Percentiles rank a stretch among this genome's conserved stretches.
Evolutionary conservation across 1,140 invertebrate species (phyloP).

Genomic region (Lepeophtheirus salmonis): DNA sequence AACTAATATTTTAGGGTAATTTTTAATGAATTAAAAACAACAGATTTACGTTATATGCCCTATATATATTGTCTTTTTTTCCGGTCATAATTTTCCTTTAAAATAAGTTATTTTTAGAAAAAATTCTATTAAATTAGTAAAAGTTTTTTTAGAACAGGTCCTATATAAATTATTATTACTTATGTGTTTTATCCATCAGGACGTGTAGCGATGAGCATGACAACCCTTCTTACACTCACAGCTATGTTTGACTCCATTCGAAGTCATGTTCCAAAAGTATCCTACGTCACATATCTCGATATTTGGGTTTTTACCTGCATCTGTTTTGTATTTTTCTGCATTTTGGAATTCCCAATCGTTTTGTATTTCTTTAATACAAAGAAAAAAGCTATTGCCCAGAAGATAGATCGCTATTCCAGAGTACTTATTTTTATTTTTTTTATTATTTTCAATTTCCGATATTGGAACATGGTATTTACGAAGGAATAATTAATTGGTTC

Average conservation of each 20-base stretch:
- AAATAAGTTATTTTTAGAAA: no score
- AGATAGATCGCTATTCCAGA: background rate
- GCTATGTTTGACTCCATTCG: constrained; percentile 12
- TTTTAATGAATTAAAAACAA: no score
- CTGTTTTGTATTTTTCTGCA: constrained; percentile 3
- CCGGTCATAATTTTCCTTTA: no score
- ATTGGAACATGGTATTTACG: background rate
- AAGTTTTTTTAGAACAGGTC: no score
- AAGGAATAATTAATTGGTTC: no score
- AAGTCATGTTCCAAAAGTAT: constrained; percentile 8
- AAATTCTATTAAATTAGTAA: no score
- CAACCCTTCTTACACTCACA: constrained; percentile 4
- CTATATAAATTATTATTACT: no score
- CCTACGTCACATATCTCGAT: constrained; percentile 5
- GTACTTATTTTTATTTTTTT: background rate
- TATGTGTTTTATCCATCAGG: no score
- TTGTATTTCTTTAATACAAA: background rate
- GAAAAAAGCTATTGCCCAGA: background rate
- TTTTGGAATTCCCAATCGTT: constrained; percentile 7
- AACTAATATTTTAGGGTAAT: no score
- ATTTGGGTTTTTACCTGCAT: constrained; percentile 12
- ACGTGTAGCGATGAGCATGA: constrained; percentile 14
- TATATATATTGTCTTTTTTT: no score
- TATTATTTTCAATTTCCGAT: constrained; percentile 1
- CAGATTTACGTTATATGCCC: no score